These are phyloP conservation scores for Octomys mimax DNA, from an alignment of 2,797 vertebrate genomes.

Conservation along the genomic window DNA sequence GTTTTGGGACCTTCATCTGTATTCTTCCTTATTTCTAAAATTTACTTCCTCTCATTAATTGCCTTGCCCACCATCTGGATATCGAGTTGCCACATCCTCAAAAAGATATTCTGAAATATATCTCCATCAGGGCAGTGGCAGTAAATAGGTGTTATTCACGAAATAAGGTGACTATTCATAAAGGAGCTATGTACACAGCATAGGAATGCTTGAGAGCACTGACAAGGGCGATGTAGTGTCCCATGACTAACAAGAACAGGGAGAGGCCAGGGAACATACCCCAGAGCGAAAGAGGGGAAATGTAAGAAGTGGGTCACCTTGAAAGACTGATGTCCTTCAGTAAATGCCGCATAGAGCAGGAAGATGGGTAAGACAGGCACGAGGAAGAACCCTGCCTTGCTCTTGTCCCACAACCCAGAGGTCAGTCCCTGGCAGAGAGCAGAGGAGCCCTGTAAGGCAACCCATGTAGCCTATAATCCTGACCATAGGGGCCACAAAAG, in stretches of 20 bases:
- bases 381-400: background rate
- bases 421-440: background rate
- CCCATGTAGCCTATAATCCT: background rate
- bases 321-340: background rate
- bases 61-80: conserved; percentile 50
- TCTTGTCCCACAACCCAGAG: background rate
- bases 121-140: background rate
- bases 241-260: background rate
- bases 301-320: background rate
- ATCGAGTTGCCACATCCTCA: conserved; percentile 49
- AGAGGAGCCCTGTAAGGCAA: background rate
- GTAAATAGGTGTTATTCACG: conserved; percentile 29
- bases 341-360: background rate
- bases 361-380: background rate
- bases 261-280: background rate
- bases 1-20: background rate
- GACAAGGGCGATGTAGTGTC: background rate
- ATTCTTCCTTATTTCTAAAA: conserved; percentile 54
- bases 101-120: conserved; percentile 18
- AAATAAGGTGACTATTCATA: background rate
- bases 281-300: background rate
- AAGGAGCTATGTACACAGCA: background rate
- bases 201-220: background rate
- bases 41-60: background rate
- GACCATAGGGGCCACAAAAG: background rate